Base-by-base conservation (phyloP, 2,113 vertebrate species). In the Tursiops truncatus region DNA sequence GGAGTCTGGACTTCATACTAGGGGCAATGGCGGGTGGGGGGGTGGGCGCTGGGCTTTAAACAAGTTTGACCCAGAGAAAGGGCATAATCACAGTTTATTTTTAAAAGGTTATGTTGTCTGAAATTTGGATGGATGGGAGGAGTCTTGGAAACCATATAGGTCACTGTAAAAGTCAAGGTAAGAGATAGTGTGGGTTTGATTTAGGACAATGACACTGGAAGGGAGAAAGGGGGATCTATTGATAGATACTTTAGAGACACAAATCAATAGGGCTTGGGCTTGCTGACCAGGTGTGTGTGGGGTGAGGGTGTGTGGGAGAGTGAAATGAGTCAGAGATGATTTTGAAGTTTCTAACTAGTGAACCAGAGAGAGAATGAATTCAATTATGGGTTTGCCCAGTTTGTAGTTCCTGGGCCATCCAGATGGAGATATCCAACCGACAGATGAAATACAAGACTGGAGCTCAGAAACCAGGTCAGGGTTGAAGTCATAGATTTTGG, bases 11-110 rank as follows among this genome's bases (percentile, higher is more conserved):
- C 41, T 74, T 53, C 33, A 50, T 38, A 36, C 33, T 31, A 6
- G 1, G 10, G 3, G 7, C 3, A 58, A 15, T 4, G 13, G 47
- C 0, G 12, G 47, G 11, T 12, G 0, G 47, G 3, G 13, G 50
- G 12, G 5, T 12, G 50, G 15, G 12, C 6, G 1, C 41, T 41
- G 15, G 20, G 3, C 1, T 33, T 91, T 73, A 65, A 50, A 56
- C 4, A 31, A 36, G 17, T 65, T 50, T 38, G 44, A 62, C 18
- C 5, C 65, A 87, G 53, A 56, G 7, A 83, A 33, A 41, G 47
- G 62, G 15, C 8, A 71, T 31, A 76, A 53, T 81, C 6, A 33
- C 26, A 81, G 71, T 67, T 38, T 53, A 36, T 65, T 71, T 93
- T 77, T 71, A 18, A 95, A 96, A 89, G 58, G 3, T 84, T 87